These are phyloP conservation scores for Pollenia griseotomentosa DNA, from an alignment of 2,888 invertebrate species.

Conservation along the genomic window DNA sequence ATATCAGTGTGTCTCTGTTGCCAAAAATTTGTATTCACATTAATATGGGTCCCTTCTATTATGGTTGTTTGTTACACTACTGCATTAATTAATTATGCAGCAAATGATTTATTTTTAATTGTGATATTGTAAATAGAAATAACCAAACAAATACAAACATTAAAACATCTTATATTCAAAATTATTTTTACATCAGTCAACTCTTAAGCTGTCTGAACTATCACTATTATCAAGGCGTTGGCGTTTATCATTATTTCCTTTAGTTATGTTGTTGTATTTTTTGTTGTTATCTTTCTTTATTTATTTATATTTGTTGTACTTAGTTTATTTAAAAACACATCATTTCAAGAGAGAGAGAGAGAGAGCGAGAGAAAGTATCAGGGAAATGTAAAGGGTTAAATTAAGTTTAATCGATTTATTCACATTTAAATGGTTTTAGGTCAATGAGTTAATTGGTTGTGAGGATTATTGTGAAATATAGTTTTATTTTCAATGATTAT, in stretches of 20 bases:
- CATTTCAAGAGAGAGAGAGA: not conserved
- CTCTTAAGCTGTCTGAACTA: not conserved
- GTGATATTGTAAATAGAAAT: slow-evolving; percentile 23
- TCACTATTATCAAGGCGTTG: slow-evolving; percentile 36
- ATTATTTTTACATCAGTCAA: slow-evolving; percentile 27
- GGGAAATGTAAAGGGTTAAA: slow-evolving; percentile 1
- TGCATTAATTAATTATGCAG: slow-evolving; percentile 36
- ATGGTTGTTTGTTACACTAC: slow-evolving; percentile 6
- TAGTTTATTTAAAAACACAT: not conserved
- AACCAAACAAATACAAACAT: slow-evolving; percentile 1
- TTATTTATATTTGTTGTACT: slow-evolving; percentile 28
- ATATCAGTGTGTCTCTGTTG: not conserved
- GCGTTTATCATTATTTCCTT: slow-evolving; percentile 33
- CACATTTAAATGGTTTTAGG: slow-evolving; percentile 71
- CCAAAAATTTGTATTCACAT: not conserved
- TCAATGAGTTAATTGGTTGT: slow-evolving; percentile 72
- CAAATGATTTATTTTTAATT: slow-evolving; percentile 66
- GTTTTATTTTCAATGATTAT: slow-evolving; percentile 21
- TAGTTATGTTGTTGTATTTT: not conserved
- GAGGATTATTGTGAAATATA: slow-evolving; percentile 59
- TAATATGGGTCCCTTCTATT: slow-evolving; percentile 34
- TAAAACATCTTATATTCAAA: not conserved
- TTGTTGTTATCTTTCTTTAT: slow-evolving; percentile 11
- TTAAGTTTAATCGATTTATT: slow-evolving; percentile 65
- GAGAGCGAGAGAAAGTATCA: not conserved